These are phyloP conservation scores for Abrostola tripartita DNA, from an alignment of 2,888 invertebrate species.

Conservation along the genomic window DNA sequence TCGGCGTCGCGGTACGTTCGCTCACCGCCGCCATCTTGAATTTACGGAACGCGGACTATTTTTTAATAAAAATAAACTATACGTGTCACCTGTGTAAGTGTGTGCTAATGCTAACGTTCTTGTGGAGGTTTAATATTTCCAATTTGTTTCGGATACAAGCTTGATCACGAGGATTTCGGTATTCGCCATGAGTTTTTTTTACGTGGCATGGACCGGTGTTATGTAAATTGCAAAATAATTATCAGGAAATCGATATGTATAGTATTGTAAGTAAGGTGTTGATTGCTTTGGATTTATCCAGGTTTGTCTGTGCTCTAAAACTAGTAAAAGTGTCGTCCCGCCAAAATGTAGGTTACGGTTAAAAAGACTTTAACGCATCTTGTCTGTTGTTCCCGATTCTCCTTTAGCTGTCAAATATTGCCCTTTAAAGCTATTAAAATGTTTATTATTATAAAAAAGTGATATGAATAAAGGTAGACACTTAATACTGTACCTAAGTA, in stretches of 20 bases:
- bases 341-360: conserved; percentile 59
- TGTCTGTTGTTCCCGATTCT: conserved; percentile 27
- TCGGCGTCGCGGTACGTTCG: conserved; percentile 83
- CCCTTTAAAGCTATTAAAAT: not conserved
- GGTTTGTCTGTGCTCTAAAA: conserved; percentile 64
- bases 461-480: too few species aligned
- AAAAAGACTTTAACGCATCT: conserved; percentile 34
- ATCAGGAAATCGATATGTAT: conserved; percentile 66
- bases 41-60: conserved; percentile 75
- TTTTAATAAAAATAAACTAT: conserved; percentile 77
- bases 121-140: conserved; percentile 56
- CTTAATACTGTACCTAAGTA: not conserved
- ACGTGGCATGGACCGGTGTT: conserved; percentile 67
- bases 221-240: conserved; percentile 84
- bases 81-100: conserved; percentile 79
- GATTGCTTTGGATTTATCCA: conserved; percentile 43
- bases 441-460: too few species aligned
- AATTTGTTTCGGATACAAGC: conserved; percentile 42
- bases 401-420: not conserved
- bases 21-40: conserved; percentile 76
- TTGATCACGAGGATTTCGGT: conserved; percentile 70
- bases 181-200: conserved; percentile 68
- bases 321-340: conserved; percentile 60
- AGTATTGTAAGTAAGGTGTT: conserved; percentile 46
- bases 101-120: conserved; percentile 59